Evolutionary conservation across 2,113 vertebrate genomes (phyloP).

Genomic region (Xiphophorus hellerii): DNA sequence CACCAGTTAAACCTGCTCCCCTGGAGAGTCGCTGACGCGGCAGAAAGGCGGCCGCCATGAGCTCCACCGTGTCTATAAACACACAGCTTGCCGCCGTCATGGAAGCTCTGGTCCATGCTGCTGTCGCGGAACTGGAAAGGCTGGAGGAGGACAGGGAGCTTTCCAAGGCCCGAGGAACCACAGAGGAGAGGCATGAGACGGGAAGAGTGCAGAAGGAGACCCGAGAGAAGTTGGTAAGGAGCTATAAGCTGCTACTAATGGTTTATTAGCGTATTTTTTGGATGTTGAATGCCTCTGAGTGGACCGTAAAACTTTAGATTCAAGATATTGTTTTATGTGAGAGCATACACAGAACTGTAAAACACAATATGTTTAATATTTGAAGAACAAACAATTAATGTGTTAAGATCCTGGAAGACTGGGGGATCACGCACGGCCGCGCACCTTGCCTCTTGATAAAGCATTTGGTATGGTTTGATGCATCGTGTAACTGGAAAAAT

Average conservation of each 20-base stretch:
- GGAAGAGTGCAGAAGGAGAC: slow-evolving; percentile 18
- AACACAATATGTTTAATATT: no score
- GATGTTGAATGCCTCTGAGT: neutral
- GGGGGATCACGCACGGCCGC: no score
- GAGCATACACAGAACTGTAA: no score
- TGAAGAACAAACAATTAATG: no score
- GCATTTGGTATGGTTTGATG: no score
- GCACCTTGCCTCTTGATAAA: no score
- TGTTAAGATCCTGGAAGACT: no score
- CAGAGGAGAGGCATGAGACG: neutral
- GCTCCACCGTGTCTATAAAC: slow-evolving; percentile 52
- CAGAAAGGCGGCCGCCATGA: slow-evolving; percentile 53
- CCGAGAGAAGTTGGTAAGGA: slow-evolving; percentile 63
- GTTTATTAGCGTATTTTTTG: neutral
- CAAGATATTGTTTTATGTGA: no score
- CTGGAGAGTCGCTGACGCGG: no score
- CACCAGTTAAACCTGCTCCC: neutral
- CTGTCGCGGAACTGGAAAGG: slow-evolving; percentile 73
- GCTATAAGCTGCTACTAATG: neutral
- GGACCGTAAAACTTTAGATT: no score
- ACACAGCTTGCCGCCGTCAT: slow-evolving; percentile 74
- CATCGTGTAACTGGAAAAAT: no score
- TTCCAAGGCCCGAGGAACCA: neutral
- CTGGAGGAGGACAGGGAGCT: slow-evolving; percentile 51
- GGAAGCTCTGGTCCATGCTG: slow-evolving; percentile 75